phyloP scores from a whole-genome alignment of 2,888 invertebrate species.

The Coelinius sp. region DNA sequence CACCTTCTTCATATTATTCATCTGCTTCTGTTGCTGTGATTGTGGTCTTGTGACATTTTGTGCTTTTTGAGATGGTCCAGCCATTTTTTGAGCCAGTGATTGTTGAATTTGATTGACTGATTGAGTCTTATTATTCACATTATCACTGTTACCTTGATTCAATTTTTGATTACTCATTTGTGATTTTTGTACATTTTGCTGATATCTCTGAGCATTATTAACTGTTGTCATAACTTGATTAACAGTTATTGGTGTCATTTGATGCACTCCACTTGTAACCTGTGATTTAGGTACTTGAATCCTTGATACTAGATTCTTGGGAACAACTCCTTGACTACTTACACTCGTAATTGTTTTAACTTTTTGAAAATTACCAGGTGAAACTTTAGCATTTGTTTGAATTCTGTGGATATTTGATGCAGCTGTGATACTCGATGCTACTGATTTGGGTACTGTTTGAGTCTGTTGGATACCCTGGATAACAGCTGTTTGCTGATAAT shows the following conservation, averaged over 20 bases:
- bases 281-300: conserved; percentile 58
- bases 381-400: conserved; percentile 50
- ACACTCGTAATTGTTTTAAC: conserved; percentile 53
- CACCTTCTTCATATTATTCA: conserved; percentile 21
- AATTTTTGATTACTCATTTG: conserved; percentile 54
- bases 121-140: conserved; percentile 22
- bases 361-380: conserved; percentile 56
- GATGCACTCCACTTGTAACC: conserved; percentile 25
- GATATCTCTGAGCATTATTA: conserved; percentile 52
- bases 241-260: conserved; percentile 53
- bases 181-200: conserved; percentile 49
- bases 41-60: conserved; percentile 51
- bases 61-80: conserved; percentile 54
- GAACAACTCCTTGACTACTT: conserved; percentile 46
- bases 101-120: conserved; percentile 41
- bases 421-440: conserved; percentile 48
- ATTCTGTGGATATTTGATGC: conserved; percentile 59
- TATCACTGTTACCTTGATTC: conserved; percentile 39
- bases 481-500: conserved; percentile 30
- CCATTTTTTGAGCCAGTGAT: conserved; percentile 52
- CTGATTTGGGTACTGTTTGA: conserved; percentile 46
- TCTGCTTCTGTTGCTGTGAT: conserved; percentile 28
- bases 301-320: conserved; percentile 54
- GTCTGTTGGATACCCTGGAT: neutral
- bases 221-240: conserved; percentile 55